phyloP scores from a whole-genome alignment of 1,140 invertebrate species.

The Pogonomyrmex californicus region DNA sequence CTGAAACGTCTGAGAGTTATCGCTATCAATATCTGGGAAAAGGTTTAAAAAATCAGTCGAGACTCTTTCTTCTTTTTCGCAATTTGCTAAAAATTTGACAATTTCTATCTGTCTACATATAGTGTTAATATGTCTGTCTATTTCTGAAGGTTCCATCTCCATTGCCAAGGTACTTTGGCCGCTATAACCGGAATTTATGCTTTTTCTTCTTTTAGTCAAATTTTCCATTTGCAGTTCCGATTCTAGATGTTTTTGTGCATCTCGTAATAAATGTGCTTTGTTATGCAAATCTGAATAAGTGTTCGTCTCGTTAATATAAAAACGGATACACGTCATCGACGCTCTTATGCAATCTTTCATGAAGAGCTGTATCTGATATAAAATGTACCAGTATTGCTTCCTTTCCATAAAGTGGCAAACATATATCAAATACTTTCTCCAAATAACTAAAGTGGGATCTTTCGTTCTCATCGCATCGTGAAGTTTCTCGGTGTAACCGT shows the following conservation, averaged over 20 bases:
- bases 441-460: constrained; percentile 89
- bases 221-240: constrained; percentile 82
- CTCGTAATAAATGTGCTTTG: constrained; percentile 87
- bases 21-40: constrained; percentile 80
- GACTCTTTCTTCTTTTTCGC: constrained; percentile 87
- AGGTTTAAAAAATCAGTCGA: constrained; percentile 83
- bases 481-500: constrained; percentile 88
- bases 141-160: constrained; percentile 89
- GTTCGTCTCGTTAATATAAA: constrained; percentile 88
- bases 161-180: constrained; percentile 86
- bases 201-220: constrained; percentile 82
- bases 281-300: constrained; percentile 88
- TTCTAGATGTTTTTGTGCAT: constrained; percentile 89
- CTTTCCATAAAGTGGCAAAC: constrained; percentile 90
- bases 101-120: constrained; percentile 91
- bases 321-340: constrained; percentile 91
- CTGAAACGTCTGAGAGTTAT: constrained; percentile 66
- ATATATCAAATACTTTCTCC: constrained; percentile 90
- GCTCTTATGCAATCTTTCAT: constrained; percentile 91
- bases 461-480: constrained; percentile 88
- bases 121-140: constrained; percentile 91
- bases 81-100: constrained; percentile 89
- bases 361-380: constrained; percentile 91
- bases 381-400: constrained; percentile 88
- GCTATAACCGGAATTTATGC: constrained; percentile 79